Percentiles rank a stretch among this genome's conserved stretches.
phyloP scores from a whole-genome alignment of 64 coral and sea anemone species.

The Pocillopora verrucosa region DNA sequence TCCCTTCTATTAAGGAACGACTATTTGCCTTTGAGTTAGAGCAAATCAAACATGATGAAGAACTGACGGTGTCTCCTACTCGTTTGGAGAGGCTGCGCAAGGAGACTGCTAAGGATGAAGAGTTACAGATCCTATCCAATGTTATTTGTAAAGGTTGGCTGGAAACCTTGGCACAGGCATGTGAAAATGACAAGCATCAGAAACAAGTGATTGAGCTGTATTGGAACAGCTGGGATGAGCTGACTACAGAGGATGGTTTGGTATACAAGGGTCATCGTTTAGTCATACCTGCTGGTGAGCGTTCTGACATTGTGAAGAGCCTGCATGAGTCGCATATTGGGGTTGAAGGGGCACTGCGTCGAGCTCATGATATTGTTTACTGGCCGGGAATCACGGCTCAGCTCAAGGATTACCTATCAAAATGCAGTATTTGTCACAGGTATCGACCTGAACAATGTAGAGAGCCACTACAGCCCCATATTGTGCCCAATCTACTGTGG shows the following conservation, averaged over 20 bases:
- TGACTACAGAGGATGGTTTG: slow-evolving; percentile 18
- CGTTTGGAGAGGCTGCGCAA: neutral
- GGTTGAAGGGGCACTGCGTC: no score
- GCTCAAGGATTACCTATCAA: no score
- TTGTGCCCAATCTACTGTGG: no score
- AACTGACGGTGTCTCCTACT: slow-evolving; percentile 2
- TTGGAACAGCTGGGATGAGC: slow-evolving; percentile 43
- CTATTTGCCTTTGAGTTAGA: slow-evolving; percentile 33
- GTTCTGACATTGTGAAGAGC: no score
- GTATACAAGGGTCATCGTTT: no score
- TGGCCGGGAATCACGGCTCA: no score
- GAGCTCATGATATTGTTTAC: no score
- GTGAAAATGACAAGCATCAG: neutral
- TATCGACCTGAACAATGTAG: no score
- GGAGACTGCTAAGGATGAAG: slow-evolving; percentile 12
- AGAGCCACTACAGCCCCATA: no score
- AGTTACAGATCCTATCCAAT: slow-evolving; percentile 4
- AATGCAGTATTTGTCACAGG: no score
- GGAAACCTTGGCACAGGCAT: slow-evolving; percentile 9
- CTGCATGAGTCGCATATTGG: no score
- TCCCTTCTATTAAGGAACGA: slow-evolving; percentile 3
- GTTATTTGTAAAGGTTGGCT: slow-evolving; percentile 33
- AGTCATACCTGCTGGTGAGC: no score
- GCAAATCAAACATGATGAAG: slow-evolving; percentile 17
- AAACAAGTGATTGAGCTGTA: slow-evolving; percentile 19